These are phyloP conservation scores for Ctenochaetus hawaiiensis DNA, from an alignment of 2,797 vertebrate genomes.

Conservation along the genomic window DNA sequence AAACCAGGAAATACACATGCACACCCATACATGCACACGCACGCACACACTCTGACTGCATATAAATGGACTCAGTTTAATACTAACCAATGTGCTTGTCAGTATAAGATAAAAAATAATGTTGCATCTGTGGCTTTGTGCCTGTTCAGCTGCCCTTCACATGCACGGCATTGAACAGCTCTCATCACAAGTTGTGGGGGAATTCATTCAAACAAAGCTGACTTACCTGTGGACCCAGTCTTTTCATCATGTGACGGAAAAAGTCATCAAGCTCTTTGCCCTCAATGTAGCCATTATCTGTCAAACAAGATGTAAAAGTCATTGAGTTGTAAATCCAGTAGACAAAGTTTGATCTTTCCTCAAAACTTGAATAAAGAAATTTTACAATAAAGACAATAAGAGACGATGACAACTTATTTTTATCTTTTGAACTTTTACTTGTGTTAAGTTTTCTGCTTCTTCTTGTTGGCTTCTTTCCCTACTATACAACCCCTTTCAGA, in stretches of 20 bases:
- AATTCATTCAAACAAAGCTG: slow-evolving; percentile 4
- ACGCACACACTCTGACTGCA: not conserved
- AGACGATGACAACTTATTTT: not conserved
- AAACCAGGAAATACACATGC: not conserved
- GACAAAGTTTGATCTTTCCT: not conserved
- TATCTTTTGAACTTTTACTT: not conserved
- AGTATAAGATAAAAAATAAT: not conserved
- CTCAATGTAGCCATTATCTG: slow-evolving; percentile 97
- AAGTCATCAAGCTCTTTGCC: slow-evolving; percentile 94
- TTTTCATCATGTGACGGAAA: slow-evolving; percentile 90
- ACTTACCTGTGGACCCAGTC: slow-evolving; percentile 87
- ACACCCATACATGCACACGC: not conserved
- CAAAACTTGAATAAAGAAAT: not conserved
- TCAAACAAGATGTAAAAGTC: slow-evolving; percentile 6
- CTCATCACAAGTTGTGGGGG: not conserved
- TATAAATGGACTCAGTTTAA: not conserved
- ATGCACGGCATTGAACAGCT: not conserved
- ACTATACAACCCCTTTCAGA: not conserved
- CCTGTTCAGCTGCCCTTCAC: not conserved
- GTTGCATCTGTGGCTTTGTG: not conserved
- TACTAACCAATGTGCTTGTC: not conserved
- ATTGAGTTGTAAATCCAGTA: not conserved
- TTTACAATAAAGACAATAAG: not conserved
- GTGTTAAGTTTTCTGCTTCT: not conserved
- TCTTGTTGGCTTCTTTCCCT: not conserved